Evolutionary conservation across 2,888 invertebrate species (phyloP).

Genomic region (Clunio marinus): DNA sequence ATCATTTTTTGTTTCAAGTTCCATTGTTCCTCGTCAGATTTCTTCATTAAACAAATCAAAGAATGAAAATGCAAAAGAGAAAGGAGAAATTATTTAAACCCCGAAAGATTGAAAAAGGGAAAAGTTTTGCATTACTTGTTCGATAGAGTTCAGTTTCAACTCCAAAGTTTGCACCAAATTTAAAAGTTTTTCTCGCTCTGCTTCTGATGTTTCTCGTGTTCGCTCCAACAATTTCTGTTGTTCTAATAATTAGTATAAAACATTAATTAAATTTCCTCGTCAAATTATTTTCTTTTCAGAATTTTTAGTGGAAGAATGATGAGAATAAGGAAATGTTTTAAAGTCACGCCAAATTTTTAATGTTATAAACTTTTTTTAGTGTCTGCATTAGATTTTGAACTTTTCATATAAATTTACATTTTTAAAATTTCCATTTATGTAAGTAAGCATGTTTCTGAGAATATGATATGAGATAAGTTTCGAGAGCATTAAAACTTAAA

Average conservation of each 20-base stretch:
- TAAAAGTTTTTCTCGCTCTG: slow-evolving; percentile 48
- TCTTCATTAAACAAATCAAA: slow-evolving; percentile 40
- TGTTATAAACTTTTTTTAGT: too few relatives aligned
- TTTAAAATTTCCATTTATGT: too few relatives aligned
- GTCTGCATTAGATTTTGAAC: too few relatives aligned
- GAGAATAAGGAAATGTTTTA: too few relatives aligned
- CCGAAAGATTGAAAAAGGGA: slow-evolving; percentile 1
- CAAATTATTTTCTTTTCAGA: not conserved
- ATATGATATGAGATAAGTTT: too few relatives aligned
- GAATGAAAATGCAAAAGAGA: not conserved
- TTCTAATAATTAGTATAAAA: slow-evolving; percentile 42
- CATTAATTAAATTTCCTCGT: slow-evolving; percentile 14
- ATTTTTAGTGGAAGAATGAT: too few relatives aligned
- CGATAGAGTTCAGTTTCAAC: slow-evolving; percentile 46
- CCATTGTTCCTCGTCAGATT: slow-evolving; percentile 50
- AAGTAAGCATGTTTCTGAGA: too few relatives aligned
- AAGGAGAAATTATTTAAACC: not conserved
- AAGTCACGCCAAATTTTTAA: too few relatives aligned
- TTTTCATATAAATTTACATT: too few relatives aligned
- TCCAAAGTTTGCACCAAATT: slow-evolving; percentile 49
- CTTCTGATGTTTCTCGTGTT: slow-evolving; percentile 45
- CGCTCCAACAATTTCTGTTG: slow-evolving; percentile 46
- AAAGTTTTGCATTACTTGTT: slow-evolving; percentile 42
- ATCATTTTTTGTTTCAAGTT: slow-evolving; percentile 48
- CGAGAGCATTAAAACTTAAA: too few relatives aligned